Evolutionary conservation across 2,797 vertebrate genomes (phyloP).

Genomic region (Synaphobranchus kaupii): DNA sequence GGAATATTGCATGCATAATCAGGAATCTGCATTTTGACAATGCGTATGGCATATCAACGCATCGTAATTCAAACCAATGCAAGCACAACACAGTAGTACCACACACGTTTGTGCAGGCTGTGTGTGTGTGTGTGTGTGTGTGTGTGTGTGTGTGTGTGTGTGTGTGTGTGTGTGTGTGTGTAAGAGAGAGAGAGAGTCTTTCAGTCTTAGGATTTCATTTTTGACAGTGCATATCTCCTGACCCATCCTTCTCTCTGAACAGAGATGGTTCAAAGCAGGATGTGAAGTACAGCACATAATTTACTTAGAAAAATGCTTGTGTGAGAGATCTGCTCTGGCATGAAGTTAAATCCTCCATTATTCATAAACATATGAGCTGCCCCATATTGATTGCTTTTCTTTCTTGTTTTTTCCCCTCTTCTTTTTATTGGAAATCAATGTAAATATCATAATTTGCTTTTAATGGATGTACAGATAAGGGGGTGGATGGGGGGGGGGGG

Average conservation of each 20-base stretch:
- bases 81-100: slow-evolving; percentile 45
- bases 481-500: too few species aligned
- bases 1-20: slow-evolving; percentile 58
- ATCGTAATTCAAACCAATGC: slow-evolving; percentile 43
- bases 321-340: slow-evolving; percentile 32
- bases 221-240: neutral
- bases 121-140: slow-evolving; percentile 9
- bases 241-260: slow-evolving; percentile 37
- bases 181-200: too few species aligned
- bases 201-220: slow-evolving; percentile 16
- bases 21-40: slow-evolving; percentile 56
- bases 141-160: neutral
- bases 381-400: slow-evolving; percentile 41
- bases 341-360: slow-evolving; percentile 34
- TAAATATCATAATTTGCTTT: slow-evolving; percentile 50
- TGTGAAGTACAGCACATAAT: slow-evolving; percentile 25
- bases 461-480: slow-evolving; percentile 29
- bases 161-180: too few species aligned
- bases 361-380: slow-evolving; percentile 38
- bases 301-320: slow-evolving; percentile 19
- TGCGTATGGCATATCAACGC: slow-evolving; percentile 37
- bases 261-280: slow-evolving; percentile 32
- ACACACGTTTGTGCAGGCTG: neutral
- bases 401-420: slow-evolving; percentile 14
- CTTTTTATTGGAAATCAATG: slow-evolving; percentile 54